Base-by-base conservation (phyloP, 37 sponge, comb jelly and placozoan genomes). In the Aplysina aerophoba region DNA sequence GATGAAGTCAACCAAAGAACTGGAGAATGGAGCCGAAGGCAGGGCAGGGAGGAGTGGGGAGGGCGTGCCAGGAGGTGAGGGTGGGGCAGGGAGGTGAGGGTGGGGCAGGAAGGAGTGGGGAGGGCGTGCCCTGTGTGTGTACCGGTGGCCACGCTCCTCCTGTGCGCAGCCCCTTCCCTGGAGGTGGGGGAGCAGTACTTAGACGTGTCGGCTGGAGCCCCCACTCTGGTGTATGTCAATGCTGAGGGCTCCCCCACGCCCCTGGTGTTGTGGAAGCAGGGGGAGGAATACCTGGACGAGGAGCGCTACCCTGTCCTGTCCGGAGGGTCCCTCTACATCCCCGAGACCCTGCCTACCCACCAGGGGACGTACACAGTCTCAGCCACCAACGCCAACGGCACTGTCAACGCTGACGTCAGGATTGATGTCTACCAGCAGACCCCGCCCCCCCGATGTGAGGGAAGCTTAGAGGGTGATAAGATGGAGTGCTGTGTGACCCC, bases 241-340 rank as follows among this genome's bases (percentile, higher is more conserved):
- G 82, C 81, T 24, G 81, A 87, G 1, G 93, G 90, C 16, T 90
- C 88, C 0, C 90, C 90, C 14, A 74, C 90, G 22, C 93, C 90
- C 0, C 71, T 58, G 34, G 85, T 93, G 17, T 55, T 41, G 35
- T 93, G 93, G 93, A 85, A 58, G 65, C 57, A 65, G 28, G n/a
- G 82, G 0, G 84, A 59, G 0, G 68, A 87, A 37, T 79, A 68
- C 25, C 24, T 91, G 58, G 88, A 87, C 68, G 79, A 87, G 80
- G 83, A 91, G 73, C 54, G 68, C 22, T 91, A 84, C 73, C 44
- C 67, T 0, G 55, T 82, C 50, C 84, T 91, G 63, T 81, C 87
- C 6, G 91, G 84, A 55, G 59, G 60, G 63, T 91, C 91, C 59
- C 53, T 85, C 15, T 85, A 59, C 30, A 85, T 85, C 25, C 24